Evolutionary conservation across 2,113 vertebrate genomes (phyloP).

Genomic region (Lasiurus borealis): DNA sequence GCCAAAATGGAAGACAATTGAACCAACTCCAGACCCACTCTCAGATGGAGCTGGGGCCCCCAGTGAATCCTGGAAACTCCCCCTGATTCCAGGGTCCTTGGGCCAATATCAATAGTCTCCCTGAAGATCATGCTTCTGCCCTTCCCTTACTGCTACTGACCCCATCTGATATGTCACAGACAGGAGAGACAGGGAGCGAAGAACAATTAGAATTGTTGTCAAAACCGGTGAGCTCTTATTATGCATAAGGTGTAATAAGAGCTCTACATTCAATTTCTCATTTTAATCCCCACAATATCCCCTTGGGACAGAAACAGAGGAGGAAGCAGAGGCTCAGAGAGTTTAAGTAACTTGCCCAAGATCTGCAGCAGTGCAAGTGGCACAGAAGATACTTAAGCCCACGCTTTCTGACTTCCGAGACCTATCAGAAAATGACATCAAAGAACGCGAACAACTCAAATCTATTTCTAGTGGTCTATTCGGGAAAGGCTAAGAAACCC

Average conservation of each 20-base stretch:
- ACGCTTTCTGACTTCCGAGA: not conserved
- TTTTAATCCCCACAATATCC: conserved; percentile 16
- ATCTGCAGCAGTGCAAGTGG: not conserved
- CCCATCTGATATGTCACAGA: not conserved
- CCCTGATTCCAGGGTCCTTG: not conserved
- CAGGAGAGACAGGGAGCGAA: not conserved
- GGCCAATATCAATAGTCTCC: not conserved
- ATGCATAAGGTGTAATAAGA: not conserved
- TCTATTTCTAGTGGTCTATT: not conserved
- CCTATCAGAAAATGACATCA: conserved; percentile 53
- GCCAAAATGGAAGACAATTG: accelerated
- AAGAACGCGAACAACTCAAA: not conserved
- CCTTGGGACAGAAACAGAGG: not conserved
- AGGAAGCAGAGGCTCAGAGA: not conserved
- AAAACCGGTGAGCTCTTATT: not conserved
- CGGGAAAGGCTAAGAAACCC: conserved; percentile 22
- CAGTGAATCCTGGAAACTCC: not conserved
- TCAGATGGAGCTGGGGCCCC: not conserved
- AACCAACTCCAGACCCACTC: not conserved
- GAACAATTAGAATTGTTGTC: not conserved
- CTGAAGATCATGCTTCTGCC: not conserved
- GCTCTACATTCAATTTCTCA: not conserved
- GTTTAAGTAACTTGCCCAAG: conserved; percentile 29
- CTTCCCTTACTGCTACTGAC: not conserved
- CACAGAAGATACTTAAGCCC: not conserved